phyloP scores from a whole-genome alignment of 2,797 vertebrate species.

The Odontamblyopus rebecca region DNA sequence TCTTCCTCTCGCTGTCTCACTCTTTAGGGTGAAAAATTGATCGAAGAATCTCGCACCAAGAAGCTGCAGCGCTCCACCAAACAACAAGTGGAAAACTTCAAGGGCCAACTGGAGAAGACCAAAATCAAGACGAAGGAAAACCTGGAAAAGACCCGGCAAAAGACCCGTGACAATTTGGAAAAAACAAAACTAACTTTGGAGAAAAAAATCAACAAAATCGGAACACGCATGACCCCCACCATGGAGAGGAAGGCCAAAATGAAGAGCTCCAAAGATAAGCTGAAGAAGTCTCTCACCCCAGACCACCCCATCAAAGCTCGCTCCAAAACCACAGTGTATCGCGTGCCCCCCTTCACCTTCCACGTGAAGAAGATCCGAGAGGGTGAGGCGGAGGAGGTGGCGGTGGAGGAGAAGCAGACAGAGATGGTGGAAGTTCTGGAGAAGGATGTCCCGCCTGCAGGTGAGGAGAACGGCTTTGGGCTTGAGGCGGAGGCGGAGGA shows the following conservation, averaged over 20 bases:
- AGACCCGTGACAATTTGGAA: conserved; percentile 89
- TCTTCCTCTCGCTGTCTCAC: background rate
- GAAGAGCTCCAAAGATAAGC: conserved; percentile 88
- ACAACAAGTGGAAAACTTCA: conserved; percentile 91
- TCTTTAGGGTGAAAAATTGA: conserved; percentile 81
- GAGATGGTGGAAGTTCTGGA: conserved; percentile 82
- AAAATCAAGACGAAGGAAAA: conserved; percentile 90
- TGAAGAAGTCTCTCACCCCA: conserved; percentile 92
- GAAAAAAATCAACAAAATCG: conserved; percentile 92
- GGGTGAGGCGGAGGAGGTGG: conserved; percentile 78
- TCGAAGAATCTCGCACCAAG: conserved; percentile 91
- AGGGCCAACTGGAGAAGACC: conserved; percentile 95
- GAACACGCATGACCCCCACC: conserved; percentile 88
- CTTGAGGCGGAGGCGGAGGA: conserved; percentile 69
- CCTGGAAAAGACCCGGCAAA: conserved; percentile 90
- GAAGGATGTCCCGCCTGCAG: conserved; percentile 52
- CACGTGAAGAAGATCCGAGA: conserved; percentile 96
- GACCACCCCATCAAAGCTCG: conserved; percentile 87
- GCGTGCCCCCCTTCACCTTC: conserved; percentile 97
- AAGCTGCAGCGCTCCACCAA: conserved; percentile 90
- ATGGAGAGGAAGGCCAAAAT: conserved; percentile 89
- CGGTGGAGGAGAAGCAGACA: conserved; percentile 74
- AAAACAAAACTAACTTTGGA: conserved; percentile 90
- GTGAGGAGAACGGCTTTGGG: conserved; percentile 58
- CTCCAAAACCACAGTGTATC: conserved; percentile 92